Base-by-base conservation (phyloP, 2,797 vertebrate species). In the Anolis apletophallus region DNA sequence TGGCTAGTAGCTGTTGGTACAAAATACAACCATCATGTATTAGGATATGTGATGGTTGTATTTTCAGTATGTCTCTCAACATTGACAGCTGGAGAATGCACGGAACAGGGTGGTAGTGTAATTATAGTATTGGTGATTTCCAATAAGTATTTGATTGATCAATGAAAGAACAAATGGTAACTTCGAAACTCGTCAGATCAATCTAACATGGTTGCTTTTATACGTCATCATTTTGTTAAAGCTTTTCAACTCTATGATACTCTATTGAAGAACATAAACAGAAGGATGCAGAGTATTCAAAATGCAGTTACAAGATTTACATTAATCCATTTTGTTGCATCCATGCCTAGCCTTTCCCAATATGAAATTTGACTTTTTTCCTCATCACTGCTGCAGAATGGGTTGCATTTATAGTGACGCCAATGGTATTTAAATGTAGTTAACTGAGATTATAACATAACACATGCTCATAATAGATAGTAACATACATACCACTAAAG, bases 401-500 rank as follows among this genome's bases (percentile, higher is more conserved):
- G 26, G 21, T 14, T n/a, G 34, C 23, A 50, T 79, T 71, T 69
- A 55, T 12, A 50, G 67, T 59, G 16, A 81, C 64, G 55, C 32
- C 6, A 74, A 64, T 19, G 16, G 3, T 16, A 3, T 10, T 72
- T 77, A 36, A 80, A 79, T 79, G 23, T 29, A 54, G 13, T 81
- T 36, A 75, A 81, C 34, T 34, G 7, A 46, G 46, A 46, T 46
- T 8, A 46, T 46, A 46, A 46, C 46, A 46, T 46, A 46, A 46
- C 29, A 10, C 50, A 10, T 71, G 55, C 9, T 29, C 23, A 50
- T 52, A 29, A 71, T 26, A 29, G 83, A 72, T 50, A 87, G 32
- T 64, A 88, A 88, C 32, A 94, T 91, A 96, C 98, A 95, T 94
- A 99, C 99, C 94, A 98, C 96, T 71, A 99, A 94, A 32, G 98